Percentiles rank a stretch among this genome's conserved stretches.
Evolutionary conservation across 2,888 invertebrate species (phyloP).

Genomic region (Polyommatus icarus): DNA sequence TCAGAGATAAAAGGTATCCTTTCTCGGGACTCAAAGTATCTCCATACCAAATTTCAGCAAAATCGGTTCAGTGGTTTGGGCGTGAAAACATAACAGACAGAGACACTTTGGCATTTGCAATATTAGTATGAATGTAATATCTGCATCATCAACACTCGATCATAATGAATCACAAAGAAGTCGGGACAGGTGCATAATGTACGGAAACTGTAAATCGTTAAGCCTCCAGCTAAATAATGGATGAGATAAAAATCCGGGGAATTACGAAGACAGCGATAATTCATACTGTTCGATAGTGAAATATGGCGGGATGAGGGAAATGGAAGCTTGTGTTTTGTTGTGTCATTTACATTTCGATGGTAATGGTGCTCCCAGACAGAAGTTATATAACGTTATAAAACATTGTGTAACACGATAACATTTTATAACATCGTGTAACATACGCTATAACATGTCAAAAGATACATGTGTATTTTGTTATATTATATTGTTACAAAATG

Average conservation of each 20-base stretch:
- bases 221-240: conserved; percentile 69
- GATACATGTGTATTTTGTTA: no score
- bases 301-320: conserved; percentile 41
- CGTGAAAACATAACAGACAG: not conserved
- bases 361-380: no score
- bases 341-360: conserved; percentile 1
- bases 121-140: not conserved
- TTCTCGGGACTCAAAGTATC: no score
- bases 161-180: conserved; percentile 1
- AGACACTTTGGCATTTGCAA: no score
- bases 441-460: no score
- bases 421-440: no score
- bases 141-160: conserved; percentile 16
- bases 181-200: conserved; percentile 39
- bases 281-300: conserved; percentile 58
- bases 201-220: conserved; percentile 64
- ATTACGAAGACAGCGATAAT: conserved; percentile 67
- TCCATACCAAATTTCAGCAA: no score
- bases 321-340: conserved; percentile 4
- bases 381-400: no score
- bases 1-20: no score
- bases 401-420: no score
- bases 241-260: conserved; percentile 63
- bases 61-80: no score
- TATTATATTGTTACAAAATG: no score